These are phyloP conservation scores for Aphelinus atriplicis DNA, from an alignment of 1,140 invertebrate genomes.

Conservation along the genomic window DNA sequence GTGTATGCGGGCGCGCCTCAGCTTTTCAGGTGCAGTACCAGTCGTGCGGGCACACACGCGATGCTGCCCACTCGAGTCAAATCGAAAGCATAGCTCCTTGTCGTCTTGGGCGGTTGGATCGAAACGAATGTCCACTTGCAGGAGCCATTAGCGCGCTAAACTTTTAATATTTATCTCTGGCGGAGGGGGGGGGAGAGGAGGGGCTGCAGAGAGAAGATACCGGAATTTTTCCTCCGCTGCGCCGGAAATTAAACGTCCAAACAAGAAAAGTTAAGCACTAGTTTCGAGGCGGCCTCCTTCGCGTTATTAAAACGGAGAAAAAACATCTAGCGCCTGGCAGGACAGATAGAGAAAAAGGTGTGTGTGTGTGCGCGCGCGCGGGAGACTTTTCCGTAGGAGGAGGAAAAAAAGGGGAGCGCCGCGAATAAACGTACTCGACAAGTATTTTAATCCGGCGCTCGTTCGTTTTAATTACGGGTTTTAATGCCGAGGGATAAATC, in stretches of 20 bases:
- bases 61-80: neutral
- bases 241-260: slow-evolving; percentile 37
- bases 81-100: neutral
- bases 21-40: neutral
- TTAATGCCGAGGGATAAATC: slow-evolving; percentile 19
- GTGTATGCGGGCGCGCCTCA: neutral
- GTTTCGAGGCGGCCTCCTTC: neutral
- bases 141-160: neutral
- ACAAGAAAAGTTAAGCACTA: slow-evolving; percentile 33
- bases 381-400: neutral
- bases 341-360: slow-evolving; percentile 17
- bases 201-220: too few relatives aligned
- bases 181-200: neutral
- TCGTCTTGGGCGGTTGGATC: neutral
- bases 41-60: neutral
- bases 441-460: slow-evolving; percentile 20
- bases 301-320: slow-evolving; percentile 1
- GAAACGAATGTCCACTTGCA: neutral
- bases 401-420: neutral
- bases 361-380: neutral
- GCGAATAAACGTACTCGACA: neutral
- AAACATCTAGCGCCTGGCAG: neutral
- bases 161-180: slow-evolving; percentile 15
- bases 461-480: slow-evolving; percentile 29
- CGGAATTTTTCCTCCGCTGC: neutral